Evolutionary conservation across 2,888 invertebrate genomes (phyloP).

Genomic region (Drosophila mimica): DNA sequence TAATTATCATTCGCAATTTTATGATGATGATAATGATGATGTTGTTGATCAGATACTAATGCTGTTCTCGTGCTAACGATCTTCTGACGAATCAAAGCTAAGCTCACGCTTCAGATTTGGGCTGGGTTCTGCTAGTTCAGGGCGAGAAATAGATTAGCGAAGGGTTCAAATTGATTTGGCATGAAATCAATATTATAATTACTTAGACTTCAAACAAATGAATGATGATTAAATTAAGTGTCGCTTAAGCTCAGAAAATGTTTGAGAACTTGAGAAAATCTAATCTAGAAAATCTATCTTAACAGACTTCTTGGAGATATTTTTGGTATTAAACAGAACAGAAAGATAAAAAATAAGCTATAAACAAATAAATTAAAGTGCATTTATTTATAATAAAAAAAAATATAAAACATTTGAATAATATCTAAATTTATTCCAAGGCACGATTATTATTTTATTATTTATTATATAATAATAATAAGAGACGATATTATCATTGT

Average conservation of each 20-base stretch:
- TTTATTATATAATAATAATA: too few species aligned
- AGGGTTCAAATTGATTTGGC: conserved; percentile 6
- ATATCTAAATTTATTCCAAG: too few species aligned
- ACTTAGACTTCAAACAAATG: not conserved
- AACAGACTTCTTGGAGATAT: not conserved
- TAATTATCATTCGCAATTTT: conserved; percentile 26
- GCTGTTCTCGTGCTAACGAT: conserved; percentile 2
- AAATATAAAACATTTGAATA: not conserved
- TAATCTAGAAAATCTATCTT: too few species aligned
- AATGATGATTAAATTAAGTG: not conserved
- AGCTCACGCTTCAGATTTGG: conserved; percentile 23
- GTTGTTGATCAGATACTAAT: conserved; percentile 15
- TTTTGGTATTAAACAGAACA: too few species aligned
- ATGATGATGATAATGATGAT: conserved; percentile 29
- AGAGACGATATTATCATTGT: not conserved
- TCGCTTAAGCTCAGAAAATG: not conserved
- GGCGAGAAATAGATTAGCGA: conserved; percentile 24
- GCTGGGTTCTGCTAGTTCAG: conserved; percentile 8
- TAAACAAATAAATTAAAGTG: too few species aligned
- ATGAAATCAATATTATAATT: not conserved
- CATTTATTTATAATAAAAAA: too few species aligned
- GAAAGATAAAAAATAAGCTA: too few species aligned
- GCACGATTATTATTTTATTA: too few species aligned
- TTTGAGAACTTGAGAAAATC: not conserved
- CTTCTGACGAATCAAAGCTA: conserved; percentile 8